Conservation (phyloP, 2,113 vertebrate genomes). For the Cyanoramphus novaezelandiae region DNA sequence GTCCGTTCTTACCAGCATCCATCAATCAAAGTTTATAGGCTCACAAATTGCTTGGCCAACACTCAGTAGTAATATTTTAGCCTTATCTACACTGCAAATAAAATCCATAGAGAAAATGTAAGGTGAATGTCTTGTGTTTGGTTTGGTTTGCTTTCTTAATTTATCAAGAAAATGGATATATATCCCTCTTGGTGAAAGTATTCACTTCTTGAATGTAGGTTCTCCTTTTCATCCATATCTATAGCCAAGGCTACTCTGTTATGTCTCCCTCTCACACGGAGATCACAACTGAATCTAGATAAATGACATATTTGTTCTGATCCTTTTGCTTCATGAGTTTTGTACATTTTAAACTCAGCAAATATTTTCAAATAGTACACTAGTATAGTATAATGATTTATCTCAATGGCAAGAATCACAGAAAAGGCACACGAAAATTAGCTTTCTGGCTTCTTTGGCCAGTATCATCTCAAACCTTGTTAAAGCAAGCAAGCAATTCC, state of each 20-base stretch:
- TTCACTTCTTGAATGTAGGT: neutral
- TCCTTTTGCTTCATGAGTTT: neutral
- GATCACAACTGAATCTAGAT: neutral
- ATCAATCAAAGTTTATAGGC: slow-evolving; percentile 69
- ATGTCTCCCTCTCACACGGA: neutral
- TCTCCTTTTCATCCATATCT: neutral
- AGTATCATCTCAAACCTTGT: neutral
- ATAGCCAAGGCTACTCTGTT: neutral
- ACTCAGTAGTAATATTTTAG: slow-evolving; percentile 45
- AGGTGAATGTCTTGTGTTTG: neutral
- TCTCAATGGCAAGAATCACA: neutral
- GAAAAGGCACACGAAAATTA: neutral
- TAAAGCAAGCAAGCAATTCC: neutral
- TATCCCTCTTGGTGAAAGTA: neutral
- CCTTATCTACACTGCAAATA: slow-evolving; percentile 41
- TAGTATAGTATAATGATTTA: neutral
- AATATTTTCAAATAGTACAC: neutral
- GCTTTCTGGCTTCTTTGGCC: neutral
- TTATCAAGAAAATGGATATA: neutral
- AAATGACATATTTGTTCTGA: neutral
- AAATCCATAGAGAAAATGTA: neutral
- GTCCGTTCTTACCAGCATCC: slow-evolving; percentile 28
- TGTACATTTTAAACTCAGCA: neutral
- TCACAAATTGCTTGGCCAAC: slow-evolving; percentile 63
- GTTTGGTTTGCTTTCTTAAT: neutral